These are phyloP conservation scores for Pogonomyrmex barbatus DNA, from an alignment of 1,140 invertebrate species.

Conservation along the genomic window DNA sequence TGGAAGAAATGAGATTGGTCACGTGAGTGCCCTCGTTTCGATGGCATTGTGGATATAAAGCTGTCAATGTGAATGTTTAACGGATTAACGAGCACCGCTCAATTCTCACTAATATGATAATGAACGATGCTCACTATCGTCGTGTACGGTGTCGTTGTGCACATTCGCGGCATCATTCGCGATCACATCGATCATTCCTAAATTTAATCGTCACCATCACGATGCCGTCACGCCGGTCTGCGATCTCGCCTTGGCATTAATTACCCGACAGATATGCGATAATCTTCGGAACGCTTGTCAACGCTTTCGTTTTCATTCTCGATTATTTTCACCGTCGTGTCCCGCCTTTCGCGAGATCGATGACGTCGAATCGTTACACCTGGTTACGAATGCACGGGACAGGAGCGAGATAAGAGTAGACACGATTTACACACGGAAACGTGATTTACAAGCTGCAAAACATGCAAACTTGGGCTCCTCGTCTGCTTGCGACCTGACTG, in stretches of 20 bases:
- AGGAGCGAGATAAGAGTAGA: constrained; percentile 19
- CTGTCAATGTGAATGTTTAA: constrained; percentile 6
- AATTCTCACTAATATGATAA: constrained; percentile 38
- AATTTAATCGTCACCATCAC: constrained; percentile 38
- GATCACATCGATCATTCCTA: constrained; percentile 38
- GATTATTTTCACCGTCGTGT: neutral
- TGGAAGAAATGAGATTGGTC: constrained; percentile 5
- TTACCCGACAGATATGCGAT: neutral
- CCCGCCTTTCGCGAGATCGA: neutral
- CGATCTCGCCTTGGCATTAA: constrained; percentile 12
- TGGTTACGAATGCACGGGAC: neutral
- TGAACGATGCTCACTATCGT: constrained; percentile 5
- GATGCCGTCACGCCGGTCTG: neutral
- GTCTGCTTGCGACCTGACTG: neutral
- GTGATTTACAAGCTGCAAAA: constrained; percentile 15
- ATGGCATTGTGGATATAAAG: neutral
- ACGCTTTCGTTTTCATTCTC: neutral
- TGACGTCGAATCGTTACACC: neutral
- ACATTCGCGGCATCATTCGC: neutral
- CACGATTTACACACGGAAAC: neutral
- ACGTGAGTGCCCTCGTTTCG: neutral
- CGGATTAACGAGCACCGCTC: constrained; percentile 17
- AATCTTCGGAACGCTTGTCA: neutral
- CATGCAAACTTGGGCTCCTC: constrained; percentile 3
- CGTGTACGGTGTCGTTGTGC: neutral